Evolutionary conservation across 2,888 invertebrate species (phyloP).

Genomic region (Coenonympha arcania): DNA sequence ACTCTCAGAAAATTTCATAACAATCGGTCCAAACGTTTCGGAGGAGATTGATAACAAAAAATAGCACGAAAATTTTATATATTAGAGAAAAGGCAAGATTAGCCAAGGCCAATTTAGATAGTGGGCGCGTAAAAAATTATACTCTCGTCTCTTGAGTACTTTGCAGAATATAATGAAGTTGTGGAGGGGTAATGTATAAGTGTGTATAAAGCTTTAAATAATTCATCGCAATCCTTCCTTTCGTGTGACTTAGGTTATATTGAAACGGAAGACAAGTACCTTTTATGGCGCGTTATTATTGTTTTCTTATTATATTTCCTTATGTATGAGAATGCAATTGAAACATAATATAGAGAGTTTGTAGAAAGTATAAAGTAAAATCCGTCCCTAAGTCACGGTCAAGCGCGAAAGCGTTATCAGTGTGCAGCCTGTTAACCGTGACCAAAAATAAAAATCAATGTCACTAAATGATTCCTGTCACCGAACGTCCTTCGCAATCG

Average conservation of each 20-base stretch:
- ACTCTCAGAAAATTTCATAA: too few species aligned
- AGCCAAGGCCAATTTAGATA: too few species aligned
- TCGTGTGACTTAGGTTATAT: conserved; percentile 56
- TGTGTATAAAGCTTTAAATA: conserved; percentile 33
- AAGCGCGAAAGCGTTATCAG: background rate
- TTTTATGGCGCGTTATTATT: conserved; percentile 21
- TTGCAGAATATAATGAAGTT: background rate
- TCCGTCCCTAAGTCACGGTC: too few species aligned
- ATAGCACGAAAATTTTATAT: too few species aligned
- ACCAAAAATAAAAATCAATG: conserved; percentile 14
- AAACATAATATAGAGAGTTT: too few species aligned
- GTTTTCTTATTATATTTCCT: conserved; percentile 11
- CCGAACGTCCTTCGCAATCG: conserved; percentile 31
- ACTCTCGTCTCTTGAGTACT: too few species aligned
- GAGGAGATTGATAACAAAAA: too few species aligned
- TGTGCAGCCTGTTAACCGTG: background rate
- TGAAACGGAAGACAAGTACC: conserved; percentile 34
- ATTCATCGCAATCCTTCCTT: conserved; percentile 42
- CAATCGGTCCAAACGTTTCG: too few species aligned
- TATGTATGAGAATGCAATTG: too few species aligned
- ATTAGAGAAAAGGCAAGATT: too few species aligned
- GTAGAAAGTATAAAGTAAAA: too few species aligned
- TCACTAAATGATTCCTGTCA: conserved; percentile 19
- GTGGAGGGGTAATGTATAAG: background rate
- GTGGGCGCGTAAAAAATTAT: too few species aligned